Base-by-base conservation (phyloP, 2,113 vertebrate species). In the Elaphurus davidianus region DNA sequence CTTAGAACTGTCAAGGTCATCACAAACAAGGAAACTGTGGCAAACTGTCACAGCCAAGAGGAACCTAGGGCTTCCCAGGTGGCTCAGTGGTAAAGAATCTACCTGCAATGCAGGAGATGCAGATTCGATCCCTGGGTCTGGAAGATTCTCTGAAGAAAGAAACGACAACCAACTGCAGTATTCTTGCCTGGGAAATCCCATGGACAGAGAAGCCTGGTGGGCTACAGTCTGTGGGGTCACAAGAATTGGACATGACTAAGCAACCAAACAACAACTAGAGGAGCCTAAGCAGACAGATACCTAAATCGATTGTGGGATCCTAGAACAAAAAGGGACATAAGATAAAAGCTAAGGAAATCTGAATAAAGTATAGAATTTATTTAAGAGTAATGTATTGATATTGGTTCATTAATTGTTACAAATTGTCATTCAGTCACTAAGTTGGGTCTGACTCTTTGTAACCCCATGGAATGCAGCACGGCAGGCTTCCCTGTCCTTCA, bases 241-340 rank as follows among this genome's bases (percentile, higher is more conserved):
- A 40, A 40, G n/a, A 71, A 23, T 36, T 71, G 67, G n/a, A 71
- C 10, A 40, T 71, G 67, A 40, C 10, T 71, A 40, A 40, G 19
- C n/a, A 71, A 40, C n/a, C n/a, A 71, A 71, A 23, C n/a, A 71
- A 21, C 2, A 71, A 40, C 9, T 3, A 23, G 0, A 71, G 19
- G 9, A 0, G 5, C n/a, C 67, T 40, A 71, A 71, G 19, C 67
- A 40, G 55, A 57, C 10, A 40, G 67, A 71, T 40, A 13, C 19
- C n/a, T 71, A 71, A 40, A 23, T 10, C 1, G 0, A 71, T 0
- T 11, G 64, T 23, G 19, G 64, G n/a, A 36, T 74, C 67, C 67
- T 40, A 21, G n/a, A 23, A 40, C 10, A 23, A 40, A 40, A 74
- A 40, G 10, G 64, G 67, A 40, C 19, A 23, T 23, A 23, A 74